Base-by-base conservation (phyloP, 53 echinoderm and acorn worm genomes). In the Luidia sarsii region DNA sequence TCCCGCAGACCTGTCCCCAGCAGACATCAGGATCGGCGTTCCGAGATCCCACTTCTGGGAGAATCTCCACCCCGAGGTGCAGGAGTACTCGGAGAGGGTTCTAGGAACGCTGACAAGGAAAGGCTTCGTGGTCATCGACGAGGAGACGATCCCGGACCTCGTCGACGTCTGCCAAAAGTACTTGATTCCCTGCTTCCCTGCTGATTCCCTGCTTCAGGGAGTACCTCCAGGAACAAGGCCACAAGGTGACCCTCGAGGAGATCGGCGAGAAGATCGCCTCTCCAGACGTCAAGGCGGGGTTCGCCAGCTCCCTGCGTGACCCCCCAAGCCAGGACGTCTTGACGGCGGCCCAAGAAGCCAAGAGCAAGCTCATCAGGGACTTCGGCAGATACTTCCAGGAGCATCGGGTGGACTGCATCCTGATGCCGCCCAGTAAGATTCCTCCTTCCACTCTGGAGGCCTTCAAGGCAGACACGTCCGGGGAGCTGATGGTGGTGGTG, bases 361-460 rank as follows among this genome's bases (percentile, higher is more conserved):
- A 55, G 24, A 39, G 36, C 35, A 36, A 53, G 14, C 72, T 72
- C 56, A 38, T 10, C 3, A 25, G 38, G 20, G 55, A 72, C 20
- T 8, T 72, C 19, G 15, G 3, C 38, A 25, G 7, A 55, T 72
- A 72, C 54, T 72, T 72, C 7, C 13, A 54, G 24, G 36, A 23
- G 14, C 55, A 39, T 27, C 27, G 21, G 21, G 19, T 72, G 2
- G 72, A 72, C 36, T 72, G 72, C 39, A 23, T 72, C 38, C 37
- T 72, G 33, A 72, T 56, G 72, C 72, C 72, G 9, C 36, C 72
- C 72, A 72, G 4, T 25, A 72, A 72, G 56, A 72, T 72, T 7
- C 53, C 72, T 0, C 30, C 72, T 0, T 55, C 56, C 8, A 34
- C 22, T 1, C 72, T 72, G n/a, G 5, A 1, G 11, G 39, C 36